phyloP scores from a whole-genome alignment of 2,113 vertebrate species.

The Okapia johnstoni region DNA sequence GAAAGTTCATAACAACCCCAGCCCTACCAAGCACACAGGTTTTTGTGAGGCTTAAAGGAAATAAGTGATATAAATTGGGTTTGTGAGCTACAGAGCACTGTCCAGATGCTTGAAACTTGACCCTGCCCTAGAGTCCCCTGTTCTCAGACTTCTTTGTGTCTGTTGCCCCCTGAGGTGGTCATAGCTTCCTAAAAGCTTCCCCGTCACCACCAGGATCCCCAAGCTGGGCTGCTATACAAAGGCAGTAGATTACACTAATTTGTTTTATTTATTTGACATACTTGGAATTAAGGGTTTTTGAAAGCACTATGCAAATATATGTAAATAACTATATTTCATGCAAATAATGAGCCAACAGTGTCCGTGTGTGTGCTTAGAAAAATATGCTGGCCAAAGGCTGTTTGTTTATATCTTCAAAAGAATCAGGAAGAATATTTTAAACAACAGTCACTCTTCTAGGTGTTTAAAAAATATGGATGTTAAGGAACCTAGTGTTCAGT shows the following conservation, averaged over 20 bases:
- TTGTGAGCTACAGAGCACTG: background rate
- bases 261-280: constrained; percentile 73
- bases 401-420: constrained; percentile 41
- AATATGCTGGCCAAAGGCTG: constrained; percentile 56
- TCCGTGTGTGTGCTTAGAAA: constrained; percentile 47
- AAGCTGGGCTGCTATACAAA: constrained; percentile 49
- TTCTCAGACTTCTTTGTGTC: background rate
- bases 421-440: constrained; percentile 44
- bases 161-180: background rate
- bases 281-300: constrained; percentile 70
- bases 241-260: constrained; percentile 67
- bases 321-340: constrained; percentile 64
- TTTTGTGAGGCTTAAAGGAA: background rate
- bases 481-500: background rate
- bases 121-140: background rate
- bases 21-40: background rate
- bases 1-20: background rate
- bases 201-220: background rate
- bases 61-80: background rate
- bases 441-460: constrained; percentile 42
- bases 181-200: background rate
- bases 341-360: constrained; percentile 60
- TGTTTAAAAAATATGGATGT: background rate
- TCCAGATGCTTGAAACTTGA: background rate
- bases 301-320: constrained; percentile 72